phyloP scores from a whole-genome alignment of 2,888 invertebrate genomes.

The Doris montereyensis region DNA sequence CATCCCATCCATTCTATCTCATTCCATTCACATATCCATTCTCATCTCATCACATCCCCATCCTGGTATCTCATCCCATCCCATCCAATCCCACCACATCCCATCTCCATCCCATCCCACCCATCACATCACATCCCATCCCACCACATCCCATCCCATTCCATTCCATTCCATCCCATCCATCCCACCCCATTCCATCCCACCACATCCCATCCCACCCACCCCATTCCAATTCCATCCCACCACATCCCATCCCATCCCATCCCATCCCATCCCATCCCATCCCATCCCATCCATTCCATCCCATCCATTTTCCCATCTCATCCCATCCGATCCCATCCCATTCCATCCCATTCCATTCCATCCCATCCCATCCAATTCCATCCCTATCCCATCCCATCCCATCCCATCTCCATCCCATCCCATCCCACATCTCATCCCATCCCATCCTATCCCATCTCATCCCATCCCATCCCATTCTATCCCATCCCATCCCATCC shows the following conservation, averaged over 20 bases:
- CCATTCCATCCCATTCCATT: not conserved
- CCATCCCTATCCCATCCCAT: not conserved
- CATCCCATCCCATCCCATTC: too few species aligned
- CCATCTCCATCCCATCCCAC: slow-evolving; percentile 10
- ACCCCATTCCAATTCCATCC: not conserved
- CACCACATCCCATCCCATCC: not conserved
- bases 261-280: not conserved
- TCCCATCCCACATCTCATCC: too few species aligned
- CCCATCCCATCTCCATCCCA: slow-evolving; percentile 4
- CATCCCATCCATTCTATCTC: not conserved
- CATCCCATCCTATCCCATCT: too few species aligned
- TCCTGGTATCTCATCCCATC: not conserved
- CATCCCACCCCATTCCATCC: slow-evolving; percentile 1
- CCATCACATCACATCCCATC: slow-evolving; percentile 16
- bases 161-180: slow-evolving; percentile 9
- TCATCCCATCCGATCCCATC: slow-evolving; percentile 12
- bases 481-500: too few species aligned
- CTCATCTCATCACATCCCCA: not conserved
- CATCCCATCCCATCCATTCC: not conserved
- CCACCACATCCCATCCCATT: slow-evolving; percentile 16
- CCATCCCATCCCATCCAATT: slow-evolving; percentile 3
- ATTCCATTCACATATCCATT: not conserved
- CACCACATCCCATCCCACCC: not conserved
- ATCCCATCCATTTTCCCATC: not conserved
- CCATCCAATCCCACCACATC: not conserved